Evolutionary conservation across 2,797 vertebrate genomes (phyloP).

Genomic region (Schizopygopsis malacanthus): DNA sequence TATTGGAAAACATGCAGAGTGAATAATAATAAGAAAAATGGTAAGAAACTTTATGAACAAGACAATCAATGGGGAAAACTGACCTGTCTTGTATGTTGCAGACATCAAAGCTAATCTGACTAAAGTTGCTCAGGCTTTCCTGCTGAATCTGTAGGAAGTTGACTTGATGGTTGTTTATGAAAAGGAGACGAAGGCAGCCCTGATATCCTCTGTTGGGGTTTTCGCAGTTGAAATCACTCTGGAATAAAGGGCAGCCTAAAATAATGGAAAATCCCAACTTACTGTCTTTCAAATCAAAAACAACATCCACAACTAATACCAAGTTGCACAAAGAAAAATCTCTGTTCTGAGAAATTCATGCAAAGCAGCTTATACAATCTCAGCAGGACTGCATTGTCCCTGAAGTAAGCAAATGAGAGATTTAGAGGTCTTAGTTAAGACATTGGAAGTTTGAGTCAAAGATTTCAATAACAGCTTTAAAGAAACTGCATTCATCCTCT

Average conservation of each 20-base stretch:
- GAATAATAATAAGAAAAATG: neutral
- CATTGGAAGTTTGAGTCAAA: conserved; percentile 31
- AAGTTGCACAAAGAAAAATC: conserved; percentile 38
- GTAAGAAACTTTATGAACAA: neutral
- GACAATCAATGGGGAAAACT: conserved; percentile 4
- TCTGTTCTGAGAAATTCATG: conserved; percentile 19
- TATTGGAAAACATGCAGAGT: neutral
- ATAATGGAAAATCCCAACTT: conserved; percentile 33
- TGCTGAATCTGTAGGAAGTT: conserved; percentile 59
- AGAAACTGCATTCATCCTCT: conserved; percentile 43
- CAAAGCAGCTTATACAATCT: conserved; percentile 54
- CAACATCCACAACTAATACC: conserved; percentile 25
- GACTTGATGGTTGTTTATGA: conserved; percentile 59
- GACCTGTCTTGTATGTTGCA: conserved; percentile 68
- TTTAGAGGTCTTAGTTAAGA: conserved; percentile 51
- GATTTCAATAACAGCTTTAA: conserved; percentile 51
- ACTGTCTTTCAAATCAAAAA: conserved; percentile 13
- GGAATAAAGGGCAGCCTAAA: conserved; percentile 55
- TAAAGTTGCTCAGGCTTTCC: conserved; percentile 58
- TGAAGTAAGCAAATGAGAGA: conserved; percentile 36
- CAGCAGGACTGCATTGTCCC: conserved; percentile 43
- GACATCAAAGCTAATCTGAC: conserved; percentile 60
- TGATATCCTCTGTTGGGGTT: conserved; percentile 57
- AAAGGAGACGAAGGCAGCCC: conserved; percentile 64
- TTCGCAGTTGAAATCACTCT: conserved; percentile 42